Evolutionary conservation across 1,140 invertebrate genomes (phyloP).

Genomic region (Pissodes strobi): DNA sequence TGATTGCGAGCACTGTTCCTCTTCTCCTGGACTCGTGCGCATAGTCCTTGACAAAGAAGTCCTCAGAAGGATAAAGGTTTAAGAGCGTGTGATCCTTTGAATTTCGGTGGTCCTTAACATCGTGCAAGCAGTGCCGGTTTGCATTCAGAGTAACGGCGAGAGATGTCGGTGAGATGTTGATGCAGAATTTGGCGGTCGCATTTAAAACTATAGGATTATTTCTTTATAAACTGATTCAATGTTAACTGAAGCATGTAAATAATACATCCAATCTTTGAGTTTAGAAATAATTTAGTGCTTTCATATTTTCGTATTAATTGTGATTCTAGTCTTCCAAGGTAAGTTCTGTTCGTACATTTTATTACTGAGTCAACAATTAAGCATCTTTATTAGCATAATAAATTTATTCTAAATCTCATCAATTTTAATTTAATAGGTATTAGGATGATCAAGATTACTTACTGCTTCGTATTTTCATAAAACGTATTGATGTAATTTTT

Average conservation of each 20-base stretch:
- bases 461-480: no score
- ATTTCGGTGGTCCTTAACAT: slow-evolving; percentile 8
- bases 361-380: no score
- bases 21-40: slow-evolving; percentile 26
- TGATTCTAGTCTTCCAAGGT: slow-evolving; percentile 22
- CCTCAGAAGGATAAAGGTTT: neutral
- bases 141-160: neutral
- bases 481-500: no score
- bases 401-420: no score
- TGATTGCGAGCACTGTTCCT: slow-evolving; percentile 31
- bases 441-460: no score
- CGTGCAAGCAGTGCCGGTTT: neutral
- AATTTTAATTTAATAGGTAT: no score
- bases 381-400: no score
- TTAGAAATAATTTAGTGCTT: slow-evolving; percentile 6
- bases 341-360: slow-evolving; percentile 7
- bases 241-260: slow-evolving; percentile 7
- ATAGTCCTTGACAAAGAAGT: slow-evolving; percentile 24
- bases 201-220: neutral
- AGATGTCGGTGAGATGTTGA: slow-evolving; percentile 9
- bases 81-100: neutral
- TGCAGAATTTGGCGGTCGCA: neutral
- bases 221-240: neutral
- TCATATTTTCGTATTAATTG: slow-evolving; percentile 1
- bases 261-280: neutral